These are phyloP conservation scores for Siphonodentalium dalli DNA, from an alignment of 2,888 invertebrate genomes.

Conservation along the genomic window DNA sequence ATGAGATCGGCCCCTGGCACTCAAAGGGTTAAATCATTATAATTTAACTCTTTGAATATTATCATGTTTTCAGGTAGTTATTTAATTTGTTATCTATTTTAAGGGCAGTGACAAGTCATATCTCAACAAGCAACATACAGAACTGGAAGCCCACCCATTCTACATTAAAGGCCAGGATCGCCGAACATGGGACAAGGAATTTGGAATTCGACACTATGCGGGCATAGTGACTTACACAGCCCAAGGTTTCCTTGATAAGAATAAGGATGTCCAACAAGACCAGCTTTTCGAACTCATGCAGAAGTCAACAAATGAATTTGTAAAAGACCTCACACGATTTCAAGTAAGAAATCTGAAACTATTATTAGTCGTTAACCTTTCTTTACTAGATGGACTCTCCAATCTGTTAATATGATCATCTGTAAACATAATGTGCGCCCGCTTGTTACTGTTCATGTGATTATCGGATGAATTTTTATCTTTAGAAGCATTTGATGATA, in stretches of 20 bases:
- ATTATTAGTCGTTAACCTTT: neutral
- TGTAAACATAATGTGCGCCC: too few relatives aligned
- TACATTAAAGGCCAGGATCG: conserved; percentile 54
- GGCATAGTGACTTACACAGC: conserved; percentile 49
- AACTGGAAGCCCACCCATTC: conserved; percentile 42
- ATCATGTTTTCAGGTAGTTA: too few relatives aligned
- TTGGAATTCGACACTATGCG: conserved; percentile 55
- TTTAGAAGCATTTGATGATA: too few relatives aligned
- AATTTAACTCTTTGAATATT: too few relatives aligned
- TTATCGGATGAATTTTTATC: too few relatives aligned
- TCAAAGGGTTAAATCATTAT: too few relatives aligned
- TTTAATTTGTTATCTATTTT: neutral
- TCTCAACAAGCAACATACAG: conserved; percentile 51
- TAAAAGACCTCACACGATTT: conserved; percentile 54
- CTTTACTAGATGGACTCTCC: too few relatives aligned
- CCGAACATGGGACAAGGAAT: conserved; percentile 50
- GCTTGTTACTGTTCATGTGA: too few relatives aligned
- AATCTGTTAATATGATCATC: too few relatives aligned
- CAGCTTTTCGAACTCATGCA: conserved; percentile 58
- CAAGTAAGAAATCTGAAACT: conserved; percentile 43
- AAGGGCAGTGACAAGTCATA: conserved; percentile 56
- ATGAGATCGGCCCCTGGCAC: too few relatives aligned
- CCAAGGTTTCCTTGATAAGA: conserved; percentile 55
- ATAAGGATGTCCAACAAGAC: conserved; percentile 58
- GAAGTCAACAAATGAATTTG: conserved; percentile 48